Evolutionary conservation across 1,140 invertebrate genomes (phyloP).

Genomic region (Campoletis sonorensis): DNA sequence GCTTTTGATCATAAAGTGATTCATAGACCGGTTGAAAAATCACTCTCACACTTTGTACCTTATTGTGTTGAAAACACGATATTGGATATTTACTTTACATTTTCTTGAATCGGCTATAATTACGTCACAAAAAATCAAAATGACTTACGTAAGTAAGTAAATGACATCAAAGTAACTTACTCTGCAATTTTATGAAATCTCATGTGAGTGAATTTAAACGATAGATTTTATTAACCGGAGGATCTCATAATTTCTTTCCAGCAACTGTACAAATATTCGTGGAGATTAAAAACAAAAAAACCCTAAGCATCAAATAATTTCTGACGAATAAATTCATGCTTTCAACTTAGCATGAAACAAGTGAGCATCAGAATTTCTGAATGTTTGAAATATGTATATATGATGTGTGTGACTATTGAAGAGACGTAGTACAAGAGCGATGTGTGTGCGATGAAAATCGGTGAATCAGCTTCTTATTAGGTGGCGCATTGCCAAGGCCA

Average conservation of each 20-base stretch:
- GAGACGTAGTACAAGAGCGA: slow-evolving; percentile 28
- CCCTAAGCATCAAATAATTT: background rate
- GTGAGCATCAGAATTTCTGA: background rate
- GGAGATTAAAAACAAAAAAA: background rate
- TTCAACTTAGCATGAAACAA: background rate
- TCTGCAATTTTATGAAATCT: no score
- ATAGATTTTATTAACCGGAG: no score
- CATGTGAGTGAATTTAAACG: no score
- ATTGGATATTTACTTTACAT: no score
- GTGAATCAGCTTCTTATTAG: slow-evolving; percentile 48
- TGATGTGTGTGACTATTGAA: slow-evolving; percentile 6
- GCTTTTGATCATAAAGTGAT: background rate
- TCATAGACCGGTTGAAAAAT: background rate
- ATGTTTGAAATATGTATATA: slow-evolving; percentile 21
- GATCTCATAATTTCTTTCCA: background rate
- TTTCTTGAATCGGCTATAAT: no score
- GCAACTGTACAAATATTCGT: background rate
- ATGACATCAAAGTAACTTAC: no score
- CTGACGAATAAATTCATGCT: background rate
- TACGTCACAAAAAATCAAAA: no score
- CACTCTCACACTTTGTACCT: background rate
- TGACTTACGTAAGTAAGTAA: no score
- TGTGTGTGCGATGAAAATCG: slow-evolving; percentile 31
- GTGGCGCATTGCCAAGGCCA: slow-evolving; percentile 46
- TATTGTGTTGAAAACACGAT: background rate